Conservation (phyloP, 2,888 invertebrate species). For the Priocnemis perturbator region DNA sequence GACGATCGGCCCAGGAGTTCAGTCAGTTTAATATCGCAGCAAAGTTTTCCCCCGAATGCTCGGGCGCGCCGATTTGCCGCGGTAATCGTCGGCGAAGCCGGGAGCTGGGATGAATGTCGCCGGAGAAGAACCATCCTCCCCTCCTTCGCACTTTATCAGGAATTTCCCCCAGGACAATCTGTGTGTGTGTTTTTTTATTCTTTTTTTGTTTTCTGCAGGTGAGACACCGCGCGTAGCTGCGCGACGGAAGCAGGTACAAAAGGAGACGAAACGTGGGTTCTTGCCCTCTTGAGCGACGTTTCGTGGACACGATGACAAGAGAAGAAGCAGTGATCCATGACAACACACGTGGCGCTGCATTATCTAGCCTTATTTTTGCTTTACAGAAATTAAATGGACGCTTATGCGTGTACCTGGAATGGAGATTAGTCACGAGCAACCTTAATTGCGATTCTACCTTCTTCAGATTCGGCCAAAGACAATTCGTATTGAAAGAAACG, state of each 20-base stretch:
- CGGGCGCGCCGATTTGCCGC: slow-evolving; percentile 2
- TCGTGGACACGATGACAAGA: slow-evolving; percentile 42
- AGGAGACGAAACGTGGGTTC: too few species aligned
- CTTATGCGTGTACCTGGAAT: slow-evolving; percentile 48
- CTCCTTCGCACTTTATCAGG: slow-evolving; percentile 29
- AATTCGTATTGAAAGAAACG: background rate
- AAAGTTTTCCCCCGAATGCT: background rate
- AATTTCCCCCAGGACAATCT: slow-evolving; percentile 41
- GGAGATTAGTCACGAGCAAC: slow-evolving; percentile 35
- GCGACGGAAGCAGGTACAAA: too few species aligned
- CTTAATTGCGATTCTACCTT: slow-evolving; percentile 5
- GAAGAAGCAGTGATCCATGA: slow-evolving; percentile 64
- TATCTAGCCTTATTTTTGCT: slow-evolving; percentile 29
- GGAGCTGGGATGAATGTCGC: slow-evolving; percentile 30
- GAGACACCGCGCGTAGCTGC: slow-evolving; percentile 32
- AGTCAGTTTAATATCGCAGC: too few species aligned
- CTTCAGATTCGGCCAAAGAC: background rate
- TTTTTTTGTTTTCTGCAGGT: slow-evolving; percentile 30
- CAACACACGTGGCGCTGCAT: slow-evolving; percentile 60
- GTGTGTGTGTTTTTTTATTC: too few species aligned
- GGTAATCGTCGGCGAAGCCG: slow-evolving; percentile 6
- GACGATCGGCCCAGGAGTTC: too few species aligned
- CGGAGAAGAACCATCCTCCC: slow-evolving; percentile 49
- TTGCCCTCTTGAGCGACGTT: slow-evolving; percentile 34
- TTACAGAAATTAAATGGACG: slow-evolving; percentile 29